These are phyloP conservation scores for Syrrhaptes paradoxus DNA, from an alignment of 2,113 vertebrate genomes.

Conservation along the genomic window DNA sequence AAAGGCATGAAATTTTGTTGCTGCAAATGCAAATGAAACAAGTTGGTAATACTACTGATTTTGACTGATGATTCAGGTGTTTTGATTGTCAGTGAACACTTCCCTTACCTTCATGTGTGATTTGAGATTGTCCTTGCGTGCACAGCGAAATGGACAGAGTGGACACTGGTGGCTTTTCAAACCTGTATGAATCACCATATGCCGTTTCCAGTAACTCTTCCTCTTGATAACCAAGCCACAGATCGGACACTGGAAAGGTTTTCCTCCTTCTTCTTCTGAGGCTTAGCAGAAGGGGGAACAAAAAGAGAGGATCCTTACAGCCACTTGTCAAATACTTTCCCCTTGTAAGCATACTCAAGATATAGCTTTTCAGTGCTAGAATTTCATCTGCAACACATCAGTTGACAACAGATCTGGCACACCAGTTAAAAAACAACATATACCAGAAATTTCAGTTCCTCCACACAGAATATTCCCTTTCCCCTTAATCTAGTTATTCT, in stretches of 20 bases:
- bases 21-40: not conserved
- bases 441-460: not conserved
- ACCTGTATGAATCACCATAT: slow-evolving; percentile 99
- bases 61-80: not conserved
- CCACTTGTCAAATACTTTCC: not conserved
- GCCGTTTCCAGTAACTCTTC: slow-evolving; percentile 99
- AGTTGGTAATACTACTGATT: not conserved
- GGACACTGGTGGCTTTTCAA: slow-evolving; percentile 99
- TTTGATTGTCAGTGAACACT: not conserved
- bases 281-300: slow-evolving; percentile 76
- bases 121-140: slow-evolving; percentile 99
- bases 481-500: not conserved
- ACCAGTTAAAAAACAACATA: not conserved
- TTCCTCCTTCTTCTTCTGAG: slow-evolving; percentile 95
- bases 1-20: not conserved
- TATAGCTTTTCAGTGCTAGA: not conserved
- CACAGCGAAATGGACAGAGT: slow-evolving; percentile 96
- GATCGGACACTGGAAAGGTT: slow-evolving; percentile 98
- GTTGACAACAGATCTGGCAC: not conserved
- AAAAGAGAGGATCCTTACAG: slow-evolving; percentile 22
- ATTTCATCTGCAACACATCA: not conserved
- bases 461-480: not conserved
- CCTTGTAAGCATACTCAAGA: slow-evolving; percentile 4
- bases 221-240: slow-evolving; percentile 99
- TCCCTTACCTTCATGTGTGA: slow-evolving; percentile 99